Evolutionary conservation across 1,140 invertebrate species (phyloP), one percentile per base, ranked within the genome.

Genomic region (Bradysia coprophila): DNA sequence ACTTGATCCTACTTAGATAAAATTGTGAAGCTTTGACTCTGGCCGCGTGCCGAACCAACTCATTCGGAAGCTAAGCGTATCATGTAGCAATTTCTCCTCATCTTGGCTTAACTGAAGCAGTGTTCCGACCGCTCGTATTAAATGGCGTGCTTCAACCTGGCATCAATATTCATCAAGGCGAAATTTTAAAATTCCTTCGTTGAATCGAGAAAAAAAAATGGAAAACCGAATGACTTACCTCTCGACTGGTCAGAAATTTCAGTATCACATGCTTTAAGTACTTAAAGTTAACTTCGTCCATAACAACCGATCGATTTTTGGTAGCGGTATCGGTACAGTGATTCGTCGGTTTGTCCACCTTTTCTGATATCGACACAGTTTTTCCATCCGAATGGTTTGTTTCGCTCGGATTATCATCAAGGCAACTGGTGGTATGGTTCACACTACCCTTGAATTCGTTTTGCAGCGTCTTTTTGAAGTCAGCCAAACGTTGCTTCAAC

Each of bases 231-330:
- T 3, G 13, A 49, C 53, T 56, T 51, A 80, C 78, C 71, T 93
- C 88, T 49, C 82, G 68, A 52, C 86, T 87, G 0, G 88, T 87
- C 49, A 93, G 66, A 62, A 93, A 92, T 56, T 91, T 90, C 5
- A 94, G 76, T 41, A 94, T 75, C 44, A 93, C 88, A 62, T 93
- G 87, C 56, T 91, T 92, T 40, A 93, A 66, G 63, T 93, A 92
- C 55, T 82, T 78, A 53, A 58, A 57, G 47, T 56, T 58, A 13
- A 58, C 57, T 41, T 55, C 63, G 42, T 71, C 61, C 45, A 71
- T 69, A 49, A 69, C 66, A 4, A 71, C 45, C 56, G 52, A 50
- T 63, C 69, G 4, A 67, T 67, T 38, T 56, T 65, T 8, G 70
- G 52, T 48, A 71, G 62, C 8, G 68, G 66, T 18, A 51, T 51